These are phyloP conservation scores for Panagrolaimus sp. DNA, from an alignment of 1,140 invertebrate species.

Conservation along the genomic window DNA sequence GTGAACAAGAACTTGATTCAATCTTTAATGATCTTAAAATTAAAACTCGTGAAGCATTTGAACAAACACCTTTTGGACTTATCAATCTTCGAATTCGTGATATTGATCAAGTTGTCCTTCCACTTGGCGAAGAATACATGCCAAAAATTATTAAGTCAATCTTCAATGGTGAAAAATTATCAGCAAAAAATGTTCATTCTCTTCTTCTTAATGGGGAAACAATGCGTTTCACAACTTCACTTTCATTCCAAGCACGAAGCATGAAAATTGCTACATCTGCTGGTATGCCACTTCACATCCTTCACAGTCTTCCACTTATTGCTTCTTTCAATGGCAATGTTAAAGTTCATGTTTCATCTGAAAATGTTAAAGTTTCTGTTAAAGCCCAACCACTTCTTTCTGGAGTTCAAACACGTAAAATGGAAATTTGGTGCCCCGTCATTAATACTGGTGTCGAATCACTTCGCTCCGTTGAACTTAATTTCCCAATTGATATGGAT, in stretches of 20 bases:
- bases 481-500: constrained; percentile 38
- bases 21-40: constrained; percentile 33
- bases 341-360: constrained; percentile 32
- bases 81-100: constrained; percentile 33
- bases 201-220: constrained; percentile 18
- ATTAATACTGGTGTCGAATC: constrained; percentile 32
- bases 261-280: constrained; percentile 38
- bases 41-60: constrained; percentile 25
- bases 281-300: constrained; percentile 41
- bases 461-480: constrained; percentile 28
- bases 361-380: not conserved
- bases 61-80: constrained; percentile 30
- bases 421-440: constrained; percentile 32
- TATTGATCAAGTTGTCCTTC: constrained; percentile 22
- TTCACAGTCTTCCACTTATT: constrained; percentile 33
- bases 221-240: constrained; percentile 20
- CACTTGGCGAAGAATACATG: constrained; percentile 15
- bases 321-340: constrained; percentile 30
- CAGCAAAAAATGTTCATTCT: constrained; percentile 13
- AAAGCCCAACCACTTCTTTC: constrained; percentile 22
- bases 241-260: constrained; percentile 35
- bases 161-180: constrained; percentile 9
- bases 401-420: constrained; percentile 22
- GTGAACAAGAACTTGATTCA: constrained; percentile 25
- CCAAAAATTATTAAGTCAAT: not conserved